These are phyloP conservation scores for Cyclophora albipunctata DNA, from an alignment of 2,888 invertebrate species.

Conservation along the genomic window DNA sequence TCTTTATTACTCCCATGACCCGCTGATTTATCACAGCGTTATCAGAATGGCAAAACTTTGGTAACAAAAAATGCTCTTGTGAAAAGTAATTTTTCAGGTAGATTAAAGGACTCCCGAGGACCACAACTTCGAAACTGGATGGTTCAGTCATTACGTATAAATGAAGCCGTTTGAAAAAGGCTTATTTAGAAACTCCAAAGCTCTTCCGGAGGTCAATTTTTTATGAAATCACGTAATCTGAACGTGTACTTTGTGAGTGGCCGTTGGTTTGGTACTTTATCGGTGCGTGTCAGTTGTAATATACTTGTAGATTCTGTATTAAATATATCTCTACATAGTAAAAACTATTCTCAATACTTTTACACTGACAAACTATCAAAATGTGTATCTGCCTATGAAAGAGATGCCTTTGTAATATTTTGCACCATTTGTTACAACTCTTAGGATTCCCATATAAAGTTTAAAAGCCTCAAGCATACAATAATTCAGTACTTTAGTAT, in stretches of 20 bases:
- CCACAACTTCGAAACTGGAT: slow-evolving; percentile 16
- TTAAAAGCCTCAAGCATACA: no score
- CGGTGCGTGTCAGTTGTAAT: no score
- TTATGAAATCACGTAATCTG: slow-evolving; percentile 5
- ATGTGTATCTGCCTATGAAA: no score
- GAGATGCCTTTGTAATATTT: no score
- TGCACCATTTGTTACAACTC: no score
- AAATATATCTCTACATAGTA: no score
- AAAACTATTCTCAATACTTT: no score
- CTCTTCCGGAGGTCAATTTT: slow-evolving; percentile 7
- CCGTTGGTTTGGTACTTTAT: not conserved
- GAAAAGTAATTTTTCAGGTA: slow-evolving; percentile 26
- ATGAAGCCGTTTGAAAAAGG: slow-evolving; percentile 19
- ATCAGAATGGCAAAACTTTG: slow-evolving; percentile 24
- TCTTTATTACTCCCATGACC: slow-evolving; percentile 12
- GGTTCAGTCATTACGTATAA: slow-evolving; percentile 20
- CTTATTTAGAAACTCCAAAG: slow-evolving; percentile 9
- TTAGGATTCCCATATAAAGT: no score
- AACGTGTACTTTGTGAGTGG: not conserved
- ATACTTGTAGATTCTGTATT: no score
- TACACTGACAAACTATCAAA: no score
- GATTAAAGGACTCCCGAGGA: slow-evolving; percentile 24
- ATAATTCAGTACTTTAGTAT: no score
- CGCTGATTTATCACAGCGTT: slow-evolving; percentile 27
- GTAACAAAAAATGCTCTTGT: slow-evolving; percentile 19